Evolutionary conservation across 2,113 vertebrate species (phyloP), one percentile per base, ranked within the genome.

Genomic region (Apus apus): DNA sequence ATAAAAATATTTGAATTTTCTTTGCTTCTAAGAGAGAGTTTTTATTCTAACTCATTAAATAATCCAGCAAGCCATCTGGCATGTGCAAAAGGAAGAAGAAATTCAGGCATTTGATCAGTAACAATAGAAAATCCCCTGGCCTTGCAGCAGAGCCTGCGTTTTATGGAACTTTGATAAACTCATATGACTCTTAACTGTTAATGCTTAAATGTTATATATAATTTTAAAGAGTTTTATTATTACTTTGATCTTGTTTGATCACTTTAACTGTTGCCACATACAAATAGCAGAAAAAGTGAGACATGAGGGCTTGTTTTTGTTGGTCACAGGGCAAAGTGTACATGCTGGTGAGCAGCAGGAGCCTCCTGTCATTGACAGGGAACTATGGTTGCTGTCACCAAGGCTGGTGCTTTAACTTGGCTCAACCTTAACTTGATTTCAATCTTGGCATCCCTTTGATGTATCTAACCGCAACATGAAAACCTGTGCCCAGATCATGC

Each of bases 31-130:
- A 93, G 30, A 90, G 61, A 16, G 58, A 18, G 11, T 74, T 94
- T 93, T 87, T 87, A 34, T 87, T 93, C 65, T 66, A 86, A 67
- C n/a, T 53, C 54, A 22, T 82, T 74, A 87, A 80, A 76, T 95
- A 93, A 86, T 91, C 93, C 61, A 68, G 10, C 60, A 74, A 82
- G 22, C 46, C 60, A 88, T 71, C 78, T 94, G 82, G 32, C 43
- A 30, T n/a, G 27, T 96, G 87, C 19, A 40, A 85, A 68, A 77
- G 43, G 62, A 92, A 81, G 43, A 84, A 77, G 43, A 87, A 93
- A 91, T 32, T 60, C 29, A 23, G 5, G 29, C 54, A 94, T 93
- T 84, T 82, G 46, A 54, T 80, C 66, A 40, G n/a, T 62, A 86
- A 60, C 62, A 72, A 67, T 25, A 65, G 66, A 93, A 87, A 85